A percentile compares a stretch with the other conserved stretches of the same genome.
Conservation (phyloP, 2,113 vertebrate species). For the Grammomys surdaster region DNA sequence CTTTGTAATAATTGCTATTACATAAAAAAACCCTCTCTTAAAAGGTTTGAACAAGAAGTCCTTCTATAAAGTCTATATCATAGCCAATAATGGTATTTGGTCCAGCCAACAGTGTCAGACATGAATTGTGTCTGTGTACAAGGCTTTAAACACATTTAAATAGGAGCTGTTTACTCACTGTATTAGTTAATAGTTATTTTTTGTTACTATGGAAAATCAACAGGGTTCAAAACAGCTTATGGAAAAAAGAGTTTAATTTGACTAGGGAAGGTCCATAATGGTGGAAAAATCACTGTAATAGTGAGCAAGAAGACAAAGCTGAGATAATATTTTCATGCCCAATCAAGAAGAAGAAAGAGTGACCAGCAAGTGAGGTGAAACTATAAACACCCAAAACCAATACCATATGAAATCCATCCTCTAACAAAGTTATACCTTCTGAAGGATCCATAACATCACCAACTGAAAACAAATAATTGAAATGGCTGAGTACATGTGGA, state of each 20-base stretch:
- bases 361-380: background rate
- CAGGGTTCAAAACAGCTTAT: background rate
- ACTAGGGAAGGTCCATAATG: background rate
- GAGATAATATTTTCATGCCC: too few relatives aligned
- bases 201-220: background rate
- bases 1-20: background rate
- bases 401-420: too few relatives aligned
- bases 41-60: background rate
- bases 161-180: too few relatives aligned
- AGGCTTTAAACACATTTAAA: too few relatives aligned
- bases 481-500: background rate
- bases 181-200: background rate
- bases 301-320: background rate
- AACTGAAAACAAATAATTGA: background rate
- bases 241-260: background rate
- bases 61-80: too few relatives aligned
- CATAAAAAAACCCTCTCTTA: too few relatives aligned
- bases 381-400: background rate
- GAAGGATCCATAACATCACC: background rate
- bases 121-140: background rate
- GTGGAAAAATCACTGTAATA: background rate
- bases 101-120: background rate
- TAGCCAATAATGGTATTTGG: background rate
- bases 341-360: background rate
- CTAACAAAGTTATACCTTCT: background rate